Evolutionary conservation across 2,797 vertebrate genomes (phyloP).

Genomic region (Amblyraja radiata): DNA sequence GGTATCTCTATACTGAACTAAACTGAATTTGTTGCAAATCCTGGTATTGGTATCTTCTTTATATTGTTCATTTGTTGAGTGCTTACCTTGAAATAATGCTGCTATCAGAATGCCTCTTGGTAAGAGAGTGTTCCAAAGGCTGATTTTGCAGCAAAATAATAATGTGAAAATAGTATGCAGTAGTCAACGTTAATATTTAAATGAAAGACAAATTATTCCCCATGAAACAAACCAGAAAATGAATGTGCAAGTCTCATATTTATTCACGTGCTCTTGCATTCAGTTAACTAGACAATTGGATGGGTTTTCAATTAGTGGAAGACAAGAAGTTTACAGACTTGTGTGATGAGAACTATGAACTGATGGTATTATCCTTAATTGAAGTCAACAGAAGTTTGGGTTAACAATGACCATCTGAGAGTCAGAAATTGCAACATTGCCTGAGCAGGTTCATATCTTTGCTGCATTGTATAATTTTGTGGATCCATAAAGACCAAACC

Average conservation of each 20-base stretch:
- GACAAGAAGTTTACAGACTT: not conserved
- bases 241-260: not conserved
- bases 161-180: not conserved
- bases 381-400: not conserved
- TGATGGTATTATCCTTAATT: not conserved
- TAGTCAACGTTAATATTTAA: no score
- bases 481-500: not conserved
- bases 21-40: not conserved
- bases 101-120: not conserved
- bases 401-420: not conserved
- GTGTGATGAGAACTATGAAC: not conserved
- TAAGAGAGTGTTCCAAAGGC: no score
- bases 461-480: not conserved
- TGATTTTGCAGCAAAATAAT: not conserved
- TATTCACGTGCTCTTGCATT: not conserved
- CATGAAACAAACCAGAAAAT: not conserved
- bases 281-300: not conserved
- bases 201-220: not conserved
- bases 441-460: not conserved
- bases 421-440: not conserved
- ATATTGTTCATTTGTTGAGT: no score
- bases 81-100: not conserved
- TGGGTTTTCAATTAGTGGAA: not conserved
- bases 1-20: no score
- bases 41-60: not conserved